Evolutionary conservation across 1,140 invertebrate genomes (phyloP).

Genomic region (Phocides pigmalion): DNA sequence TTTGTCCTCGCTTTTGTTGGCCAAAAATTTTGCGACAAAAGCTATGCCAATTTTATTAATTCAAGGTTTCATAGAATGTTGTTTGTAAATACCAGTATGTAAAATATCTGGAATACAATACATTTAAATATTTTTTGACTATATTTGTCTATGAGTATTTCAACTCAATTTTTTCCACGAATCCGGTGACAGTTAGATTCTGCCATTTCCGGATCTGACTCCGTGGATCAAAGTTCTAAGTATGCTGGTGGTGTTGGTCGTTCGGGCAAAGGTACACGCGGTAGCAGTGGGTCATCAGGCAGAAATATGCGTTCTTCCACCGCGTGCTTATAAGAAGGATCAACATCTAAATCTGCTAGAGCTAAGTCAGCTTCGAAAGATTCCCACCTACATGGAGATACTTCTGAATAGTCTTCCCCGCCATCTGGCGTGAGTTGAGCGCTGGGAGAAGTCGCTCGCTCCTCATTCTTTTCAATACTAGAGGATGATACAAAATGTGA

Average conservation of each 20-base stretch:
- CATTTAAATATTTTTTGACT: slow-evolving; percentile 7
- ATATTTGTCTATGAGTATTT: background rate
- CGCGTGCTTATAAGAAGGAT: slow-evolving; percentile 83
- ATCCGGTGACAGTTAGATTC: slow-evolving; percentile 63
- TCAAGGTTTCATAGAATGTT: slow-evolving; percentile 20
- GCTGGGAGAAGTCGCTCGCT: slow-evolving; percentile 82
- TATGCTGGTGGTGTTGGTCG: slow-evolving; percentile 73
- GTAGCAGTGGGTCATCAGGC: slow-evolving; percentile 73
- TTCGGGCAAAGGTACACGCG: slow-evolving; percentile 64
- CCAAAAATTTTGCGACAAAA: slow-evolving; percentile 53
- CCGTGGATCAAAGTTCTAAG: slow-evolving; percentile 78
- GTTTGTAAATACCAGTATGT: slow-evolving; percentile 43
- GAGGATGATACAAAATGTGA: slow-evolving; percentile 85
- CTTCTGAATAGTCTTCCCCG: slow-evolving; percentile 75
- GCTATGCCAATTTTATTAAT: slow-evolving; percentile 39
- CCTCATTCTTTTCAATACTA: slow-evolving; percentile 77
- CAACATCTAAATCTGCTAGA: slow-evolving; percentile 78
- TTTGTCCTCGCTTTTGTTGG: slow-evolving; percentile 37
- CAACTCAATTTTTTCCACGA: slow-evolving; percentile 39
- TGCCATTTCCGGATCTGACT: slow-evolving; percentile 76
- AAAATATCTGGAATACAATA: slow-evolving; percentile 25
- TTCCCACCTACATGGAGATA: slow-evolving; percentile 78
- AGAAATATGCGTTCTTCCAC: slow-evolving; percentile 85
- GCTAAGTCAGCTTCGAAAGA: slow-evolving; percentile 83
- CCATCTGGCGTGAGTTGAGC: slow-evolving; percentile 84